A percentile compares a stretch with the other conserved stretches of the same genome.
Evolutionary conservation across 2,888 invertebrate species (phyloP).

Genomic region (Cataglyphis cursor): DNA sequence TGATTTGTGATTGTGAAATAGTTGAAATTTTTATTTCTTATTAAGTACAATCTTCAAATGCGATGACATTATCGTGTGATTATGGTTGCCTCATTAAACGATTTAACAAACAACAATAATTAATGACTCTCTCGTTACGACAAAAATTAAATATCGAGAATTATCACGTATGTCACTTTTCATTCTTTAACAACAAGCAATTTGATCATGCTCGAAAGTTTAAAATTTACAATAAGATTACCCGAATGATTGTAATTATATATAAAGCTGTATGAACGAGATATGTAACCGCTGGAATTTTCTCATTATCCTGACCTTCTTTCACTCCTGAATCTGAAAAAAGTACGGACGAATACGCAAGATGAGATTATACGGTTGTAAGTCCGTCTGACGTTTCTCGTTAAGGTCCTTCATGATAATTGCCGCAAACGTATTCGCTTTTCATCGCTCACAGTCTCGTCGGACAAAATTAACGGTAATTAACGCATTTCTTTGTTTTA

Average conservation of each 20-base stretch:
- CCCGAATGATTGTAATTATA: neutral
- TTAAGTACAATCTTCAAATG: neutral
- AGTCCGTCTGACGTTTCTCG: conserved; percentile 55
- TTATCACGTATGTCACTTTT: neutral
- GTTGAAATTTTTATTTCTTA: neutral
- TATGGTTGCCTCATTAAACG: neutral
- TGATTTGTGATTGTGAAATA: neutral
- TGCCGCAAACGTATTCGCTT: conserved; percentile 51
- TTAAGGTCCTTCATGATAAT: conserved; percentile 55
- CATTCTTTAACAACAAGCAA: neutral
- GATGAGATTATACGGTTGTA: conserved; percentile 49
- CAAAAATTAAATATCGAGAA: neutral
- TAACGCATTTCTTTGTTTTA: conserved; percentile 55
- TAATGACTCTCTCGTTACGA: neutral
- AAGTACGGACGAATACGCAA: conserved; percentile 10
- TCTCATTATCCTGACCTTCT: neutral
- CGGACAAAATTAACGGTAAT: conserved; percentile 61
- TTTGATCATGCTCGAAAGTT: neutral
- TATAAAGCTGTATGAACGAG: neutral
- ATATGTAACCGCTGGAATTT: neutral
- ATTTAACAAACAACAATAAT: neutral
- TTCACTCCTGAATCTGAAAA: neutral
- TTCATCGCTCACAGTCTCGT: conserved; percentile 36
- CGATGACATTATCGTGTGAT: neutral
- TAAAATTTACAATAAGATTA: neutral